A percentile compares a stretch with the other conserved stretches of the same genome.
phyloP scores from a whole-genome alignment of 2,797 vertebrate genomes.

The Chloroceryle amazona region DNA sequence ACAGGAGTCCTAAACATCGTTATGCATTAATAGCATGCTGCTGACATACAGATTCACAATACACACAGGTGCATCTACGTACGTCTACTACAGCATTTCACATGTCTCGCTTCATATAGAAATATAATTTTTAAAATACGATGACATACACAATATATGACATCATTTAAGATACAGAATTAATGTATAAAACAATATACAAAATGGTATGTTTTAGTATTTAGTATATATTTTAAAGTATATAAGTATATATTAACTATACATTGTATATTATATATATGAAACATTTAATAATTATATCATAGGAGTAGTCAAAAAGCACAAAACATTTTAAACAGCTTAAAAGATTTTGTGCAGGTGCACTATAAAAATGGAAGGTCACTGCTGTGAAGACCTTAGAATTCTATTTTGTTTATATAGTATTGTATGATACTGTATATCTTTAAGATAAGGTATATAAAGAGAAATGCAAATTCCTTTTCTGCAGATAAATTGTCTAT shows the following conservation, averaged over 20 bases:
- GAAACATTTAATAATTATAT: neutral
- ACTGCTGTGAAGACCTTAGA: neutral
- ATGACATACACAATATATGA: neutral
- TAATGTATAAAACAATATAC: neutral
- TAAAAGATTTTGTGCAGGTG: slow-evolving; percentile 8
- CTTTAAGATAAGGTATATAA: neutral
- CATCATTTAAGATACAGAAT: neutral
- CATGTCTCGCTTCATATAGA: neutral
- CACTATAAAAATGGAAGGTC: neutral
- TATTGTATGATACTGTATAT: neutral
- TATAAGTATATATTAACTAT: neutral
- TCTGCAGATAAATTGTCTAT: neutral
- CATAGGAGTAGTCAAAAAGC: neutral
- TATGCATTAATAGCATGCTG: neutral
- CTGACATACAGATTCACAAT: neutral
- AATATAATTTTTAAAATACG: neutral
- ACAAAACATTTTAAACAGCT: slow-evolving; percentile 9
- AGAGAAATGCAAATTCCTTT: slow-evolving; percentile 9
- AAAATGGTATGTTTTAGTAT: neutral
- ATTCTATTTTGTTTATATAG: neutral
- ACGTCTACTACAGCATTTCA: neutral
- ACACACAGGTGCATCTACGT: neutral
- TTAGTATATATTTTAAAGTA: neutral
- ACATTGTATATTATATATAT: neutral
- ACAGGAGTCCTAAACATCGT: neutral